These are phyloP conservation scores for Holothuria leucospilota DNA, from an alignment of 53 echinoderm and acorn worm species.

Conservation along the genomic window DNA sequence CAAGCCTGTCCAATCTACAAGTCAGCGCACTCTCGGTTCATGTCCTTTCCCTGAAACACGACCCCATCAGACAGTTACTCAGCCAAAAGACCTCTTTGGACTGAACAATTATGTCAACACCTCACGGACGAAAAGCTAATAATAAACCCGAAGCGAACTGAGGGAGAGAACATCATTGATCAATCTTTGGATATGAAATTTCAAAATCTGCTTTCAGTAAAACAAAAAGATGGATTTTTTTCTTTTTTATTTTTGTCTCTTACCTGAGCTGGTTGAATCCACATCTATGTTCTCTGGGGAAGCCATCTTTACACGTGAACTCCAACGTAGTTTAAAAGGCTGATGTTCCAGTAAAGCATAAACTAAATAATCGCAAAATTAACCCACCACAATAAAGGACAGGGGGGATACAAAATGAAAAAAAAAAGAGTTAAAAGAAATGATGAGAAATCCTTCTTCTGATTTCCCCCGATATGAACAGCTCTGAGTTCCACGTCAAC, in stretches of 20 bases:
- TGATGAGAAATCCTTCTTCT: not conserved
- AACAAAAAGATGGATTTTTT: not conserved
- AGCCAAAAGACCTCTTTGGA: slow-evolving; percentile 9
- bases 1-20: not conserved
- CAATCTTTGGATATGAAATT: no score
- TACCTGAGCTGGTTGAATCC: slow-evolving; percentile 37
- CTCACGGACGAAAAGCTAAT: slow-evolving; percentile 33
- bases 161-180: not conserved
- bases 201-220: not conserved
- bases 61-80: no score
- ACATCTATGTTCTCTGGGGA: slow-evolving; percentile 40
- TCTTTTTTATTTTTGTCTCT: not conserved
- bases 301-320: slow-evolving; percentile 11
- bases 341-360: no score
- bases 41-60: not conserved
- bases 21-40: slow-evolving; percentile 1
- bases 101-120: slow-evolving; percentile 45
- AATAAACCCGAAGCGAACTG: not conserved
- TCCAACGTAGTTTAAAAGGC: no score
- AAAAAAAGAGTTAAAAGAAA: no score
- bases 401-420: no score
- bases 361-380: no score
- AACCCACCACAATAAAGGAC: no score
- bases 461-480: slow-evolving; percentile 9
- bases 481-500: slow-evolving; percentile 39